phyloP scores from a whole-genome alignment of 1,140 invertebrate species.

The Drosophila seguyi region DNA sequence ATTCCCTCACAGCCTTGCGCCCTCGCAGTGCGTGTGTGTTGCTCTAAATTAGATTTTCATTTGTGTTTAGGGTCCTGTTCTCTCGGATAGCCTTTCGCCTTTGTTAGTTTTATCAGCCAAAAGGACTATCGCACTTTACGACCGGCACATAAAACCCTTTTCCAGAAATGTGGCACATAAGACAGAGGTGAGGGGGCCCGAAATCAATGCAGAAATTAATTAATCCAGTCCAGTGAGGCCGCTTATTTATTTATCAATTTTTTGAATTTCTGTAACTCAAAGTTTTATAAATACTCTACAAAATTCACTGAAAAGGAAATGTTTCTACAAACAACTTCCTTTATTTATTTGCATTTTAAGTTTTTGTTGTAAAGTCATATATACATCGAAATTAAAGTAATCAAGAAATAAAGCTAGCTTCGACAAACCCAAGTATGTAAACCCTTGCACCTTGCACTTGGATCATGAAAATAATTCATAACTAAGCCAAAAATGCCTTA shows the following conservation, averaged over 20 bases:
- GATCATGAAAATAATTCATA: no score
- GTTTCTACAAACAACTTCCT: no score
- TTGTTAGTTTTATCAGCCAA: slow-evolving; percentile 39
- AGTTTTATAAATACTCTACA: not conserved
- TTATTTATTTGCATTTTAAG: no score
- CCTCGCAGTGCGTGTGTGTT: slow-evolving; percentile 56
- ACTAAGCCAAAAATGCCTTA: no score
- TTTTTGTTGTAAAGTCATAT: no score
- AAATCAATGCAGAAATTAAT: slow-evolving; percentile 71
- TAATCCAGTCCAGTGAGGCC: slow-evolving; percentile 47
- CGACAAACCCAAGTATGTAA: no score
- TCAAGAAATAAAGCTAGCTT: no score
- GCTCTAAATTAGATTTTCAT: slow-evolving; percentile 81
- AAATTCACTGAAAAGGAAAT: no score
- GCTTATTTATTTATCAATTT: not conserved
- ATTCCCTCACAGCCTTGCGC: not conserved
- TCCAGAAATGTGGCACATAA: slow-evolving; percentile 19
- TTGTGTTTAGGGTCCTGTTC: slow-evolving; percentile 45
- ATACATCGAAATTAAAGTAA: no score
- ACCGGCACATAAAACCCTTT: slow-evolving; percentile 67
- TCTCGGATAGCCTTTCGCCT: slow-evolving; percentile 2
- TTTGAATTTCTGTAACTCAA: not conserved
- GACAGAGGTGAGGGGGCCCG: not conserved
- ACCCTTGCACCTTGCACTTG: no score
- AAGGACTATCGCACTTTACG: slow-evolving; percentile 58